Conservation (phyloP, 2,797 vertebrate species). For the Acipenser ruthenus region DNA sequence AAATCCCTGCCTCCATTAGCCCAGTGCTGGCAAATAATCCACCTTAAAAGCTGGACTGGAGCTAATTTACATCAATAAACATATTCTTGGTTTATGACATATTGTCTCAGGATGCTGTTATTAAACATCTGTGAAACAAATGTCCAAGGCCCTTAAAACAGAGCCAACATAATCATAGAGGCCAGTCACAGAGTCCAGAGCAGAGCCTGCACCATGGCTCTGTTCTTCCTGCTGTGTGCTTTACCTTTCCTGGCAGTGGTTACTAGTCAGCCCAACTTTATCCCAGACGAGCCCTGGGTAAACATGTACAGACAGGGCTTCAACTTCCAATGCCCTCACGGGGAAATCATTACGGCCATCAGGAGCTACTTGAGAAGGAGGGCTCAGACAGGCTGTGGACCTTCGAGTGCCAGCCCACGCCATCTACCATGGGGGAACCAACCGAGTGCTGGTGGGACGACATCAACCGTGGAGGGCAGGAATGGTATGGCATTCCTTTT, state of each 20-base stretch:
- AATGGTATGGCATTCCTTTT: conserved; percentile 76
- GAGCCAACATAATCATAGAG: conserved; percentile 46
- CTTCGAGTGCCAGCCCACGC: conserved; percentile 83
- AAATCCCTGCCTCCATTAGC: not conserved
- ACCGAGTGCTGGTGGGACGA: conserved; percentile 99
- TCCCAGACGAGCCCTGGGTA: conserved; percentile 71
- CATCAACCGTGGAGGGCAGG: conserved; percentile 79
- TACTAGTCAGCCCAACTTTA: conserved; percentile 38
- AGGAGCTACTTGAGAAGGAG: conserved; percentile 79
- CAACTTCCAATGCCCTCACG: conserved; percentile 90
- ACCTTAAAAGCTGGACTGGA: conserved; percentile 64
- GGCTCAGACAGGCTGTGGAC: conserved; percentile 86
- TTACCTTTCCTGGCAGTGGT: conserved; percentile 53
- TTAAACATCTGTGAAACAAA: conserved; percentile 87
- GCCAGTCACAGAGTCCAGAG: conserved; percentile 35
- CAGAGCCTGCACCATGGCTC: conserved; percentile 65
- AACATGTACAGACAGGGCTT: conserved; percentile 87
- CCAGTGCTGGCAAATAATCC: conserved; percentile 39
- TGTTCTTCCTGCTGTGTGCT: conserved; percentile 44
- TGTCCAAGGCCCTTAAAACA: conserved; percentile 63
- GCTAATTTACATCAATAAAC: conserved; percentile 40
- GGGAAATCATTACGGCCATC: conserved; percentile 79
- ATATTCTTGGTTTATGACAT: conserved; percentile 64
- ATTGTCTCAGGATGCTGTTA: conserved; percentile 58
- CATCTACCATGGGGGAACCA: conserved; percentile 73